Evolutionary conservation across 2,797 vertebrate genomes (phyloP).

Genomic region (Capromys pilorides): DNA sequence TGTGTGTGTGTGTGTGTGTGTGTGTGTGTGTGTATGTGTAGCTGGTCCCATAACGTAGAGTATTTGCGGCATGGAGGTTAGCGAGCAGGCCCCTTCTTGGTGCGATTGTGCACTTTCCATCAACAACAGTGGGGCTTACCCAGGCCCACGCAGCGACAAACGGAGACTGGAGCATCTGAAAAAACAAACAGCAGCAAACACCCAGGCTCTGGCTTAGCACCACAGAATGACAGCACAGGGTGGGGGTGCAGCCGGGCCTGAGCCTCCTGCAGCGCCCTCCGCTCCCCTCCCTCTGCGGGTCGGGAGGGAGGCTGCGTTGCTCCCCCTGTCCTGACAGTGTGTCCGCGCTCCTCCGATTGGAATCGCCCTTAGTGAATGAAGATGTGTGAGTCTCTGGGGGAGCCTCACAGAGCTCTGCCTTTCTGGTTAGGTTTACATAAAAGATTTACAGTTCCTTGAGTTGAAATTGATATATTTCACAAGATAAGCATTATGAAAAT

Average conservation of each 20-base stretch:
- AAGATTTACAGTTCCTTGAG: slow-evolving; percentile 17
- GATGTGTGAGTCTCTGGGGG: not conserved
- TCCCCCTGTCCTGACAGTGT: not conserved
- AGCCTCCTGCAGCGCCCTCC: not conserved
- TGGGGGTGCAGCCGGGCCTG: not conserved
- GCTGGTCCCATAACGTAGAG: fast-evolving
- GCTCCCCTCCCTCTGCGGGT: not conserved
- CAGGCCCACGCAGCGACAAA: not conserved
- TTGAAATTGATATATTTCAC: not conserved
- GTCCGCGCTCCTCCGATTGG: not conserved
- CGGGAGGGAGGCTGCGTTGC: not conserved
- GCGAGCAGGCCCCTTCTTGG: not conserved
- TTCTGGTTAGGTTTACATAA: not conserved
- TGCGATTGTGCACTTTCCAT: not conserved
- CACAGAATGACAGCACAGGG: not conserved
- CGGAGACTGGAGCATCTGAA: not conserved
- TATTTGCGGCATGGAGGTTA: not conserved
- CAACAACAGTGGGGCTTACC: not conserved
- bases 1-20: not conserved
- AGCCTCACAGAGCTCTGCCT: not conserved
- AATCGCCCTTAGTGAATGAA: not conserved
- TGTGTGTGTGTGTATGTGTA: not conserved
- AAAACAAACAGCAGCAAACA: not conserved
- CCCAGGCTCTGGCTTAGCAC: not conserved
- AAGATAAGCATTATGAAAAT: not conserved